These are phyloP conservation scores for Proterorhinus semilunaris DNA, from an alignment of 2,113 vertebrate species.

Conservation along the genomic window DNA sequence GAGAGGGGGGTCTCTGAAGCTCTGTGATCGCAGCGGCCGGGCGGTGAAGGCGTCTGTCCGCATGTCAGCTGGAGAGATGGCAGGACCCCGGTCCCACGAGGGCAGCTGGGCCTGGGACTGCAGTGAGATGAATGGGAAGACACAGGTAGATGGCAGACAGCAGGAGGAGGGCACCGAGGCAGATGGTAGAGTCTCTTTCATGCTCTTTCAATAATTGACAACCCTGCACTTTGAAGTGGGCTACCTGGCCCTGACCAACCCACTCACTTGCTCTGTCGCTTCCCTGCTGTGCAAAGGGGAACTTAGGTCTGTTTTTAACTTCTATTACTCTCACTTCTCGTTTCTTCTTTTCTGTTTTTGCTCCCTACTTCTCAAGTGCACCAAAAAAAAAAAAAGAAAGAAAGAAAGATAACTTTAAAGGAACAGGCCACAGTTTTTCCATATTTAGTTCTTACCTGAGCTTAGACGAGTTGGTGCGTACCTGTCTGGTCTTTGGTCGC, in stretches of 20 bases:
- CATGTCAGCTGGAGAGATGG: constrained; percentile 83
- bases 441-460: too few relatives aligned
- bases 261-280: constrained; percentile 10
- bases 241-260: constrained; percentile 31
- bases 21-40: constrained; percentile 77
- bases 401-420: too few relatives aligned
- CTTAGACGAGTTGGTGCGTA: too few relatives aligned
- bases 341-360: constrained; percentile 5
- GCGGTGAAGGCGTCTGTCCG: constrained; percentile 85
- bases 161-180: constrained; percentile 24
- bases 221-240: constrained; percentile 49
- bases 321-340: constrained; percentile 7
- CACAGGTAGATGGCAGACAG: constrained; percentile 16
- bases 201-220: constrained; percentile 63
- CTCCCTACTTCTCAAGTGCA: not conserved
- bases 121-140: constrained; percentile 12
- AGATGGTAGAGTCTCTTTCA: constrained; percentile 49
- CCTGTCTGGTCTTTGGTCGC: too few relatives aligned
- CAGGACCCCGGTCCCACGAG: constrained; percentile 77
- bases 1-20: constrained; percentile 76
- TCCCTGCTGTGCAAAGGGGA: not conserved
- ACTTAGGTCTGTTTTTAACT: constrained; percentile 28
- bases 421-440: too few relatives aligned
- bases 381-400: not conserved
- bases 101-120: constrained; percentile 76